Base-by-base conservation (phyloP, 1,140 invertebrate species). In the Ooceraea biroi region DNA sequence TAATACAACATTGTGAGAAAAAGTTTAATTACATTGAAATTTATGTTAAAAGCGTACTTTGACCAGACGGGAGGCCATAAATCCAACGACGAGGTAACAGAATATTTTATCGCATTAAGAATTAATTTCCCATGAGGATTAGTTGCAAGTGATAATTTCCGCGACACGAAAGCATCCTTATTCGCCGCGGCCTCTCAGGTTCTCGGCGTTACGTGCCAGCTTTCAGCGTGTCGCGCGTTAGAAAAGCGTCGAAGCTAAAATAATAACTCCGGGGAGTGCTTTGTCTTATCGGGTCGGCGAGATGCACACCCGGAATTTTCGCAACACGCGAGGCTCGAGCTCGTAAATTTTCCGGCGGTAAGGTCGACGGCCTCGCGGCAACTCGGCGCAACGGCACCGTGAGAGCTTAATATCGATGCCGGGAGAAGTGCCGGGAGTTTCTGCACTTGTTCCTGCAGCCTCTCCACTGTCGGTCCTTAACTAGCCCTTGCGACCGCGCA, bases 341-440 rank as follows among this genome's bases (percentile, higher is more conserved):
- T 46, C 46, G 30, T 77, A 77, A 77, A 77, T 77, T 77, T 77
- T 52, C 19, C 11, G 61, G n/a, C 36, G n/a, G 30, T 60, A 27
- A 77, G 74, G 74, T 77, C 74, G 61, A 66, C 46, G 74, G 61
- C 74, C 74, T 77, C 30, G 73, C 52, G n/a, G 66, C 25, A 46
- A n/a, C n/a, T n/a, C 25, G 66, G 66, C 48, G 48, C 22, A 27
- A 25, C 44, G 27, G 60, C 46, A 66, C 25, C 19, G 11, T 17
- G 60, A 78, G 46, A 69, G 63, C 25, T 84, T 84, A 82, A 84
- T 78, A 80, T 71, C 73, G 76, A 84, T 82, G 61, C 22, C 25
- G 63, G n/a, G 55, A 83, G 71, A 46, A 22, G 76, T 72, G n/a
- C 30, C 25, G 71, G 12, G 65, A 82, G 60, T 84, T 80, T 84